These are phyloP conservation scores for Argyrosomus regius DNA, from an alignment of 2,797 vertebrate species.

Conservation along the genomic window DNA sequence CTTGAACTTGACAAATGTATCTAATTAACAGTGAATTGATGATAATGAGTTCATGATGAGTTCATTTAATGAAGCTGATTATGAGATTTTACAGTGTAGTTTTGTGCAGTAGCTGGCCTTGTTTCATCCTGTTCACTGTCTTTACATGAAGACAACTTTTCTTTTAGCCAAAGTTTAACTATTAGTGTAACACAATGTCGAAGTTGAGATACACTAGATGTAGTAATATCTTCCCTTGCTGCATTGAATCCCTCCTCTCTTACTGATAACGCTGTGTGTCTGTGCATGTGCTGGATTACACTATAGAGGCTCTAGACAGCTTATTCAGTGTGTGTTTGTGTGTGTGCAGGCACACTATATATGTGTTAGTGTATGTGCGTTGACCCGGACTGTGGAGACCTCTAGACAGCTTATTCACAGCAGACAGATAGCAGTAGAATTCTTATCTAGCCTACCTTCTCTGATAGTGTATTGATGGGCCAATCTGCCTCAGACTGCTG, in stretches of 20 bases:
- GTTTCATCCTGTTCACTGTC: slow-evolving; percentile 20
- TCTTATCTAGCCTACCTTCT: slow-evolving; percentile 77
- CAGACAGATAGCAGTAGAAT: slow-evolving; percentile 79
- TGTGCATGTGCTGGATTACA: slow-evolving; percentile 63
- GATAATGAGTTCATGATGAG: not conserved
- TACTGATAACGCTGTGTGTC: slow-evolving; percentile 65
- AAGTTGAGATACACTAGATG: slow-evolving; percentile 71
- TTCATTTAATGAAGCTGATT: not conserved
- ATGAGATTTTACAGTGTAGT: not conserved
- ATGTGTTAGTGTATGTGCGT: slow-evolving; percentile 55
- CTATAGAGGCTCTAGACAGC: slow-evolving; percentile 47
- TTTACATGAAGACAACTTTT: slow-evolving; percentile 57
- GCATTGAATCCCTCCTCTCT: slow-evolving; percentile 61
- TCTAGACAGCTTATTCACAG: slow-evolving; percentile 81
- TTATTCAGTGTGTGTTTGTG: slow-evolving; percentile 54
- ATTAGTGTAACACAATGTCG: slow-evolving; percentile 60
- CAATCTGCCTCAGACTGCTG: slow-evolving; percentile 77
- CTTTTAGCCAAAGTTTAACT: slow-evolving; percentile 61
- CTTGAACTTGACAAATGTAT: not conserved
- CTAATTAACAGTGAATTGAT: not conserved
- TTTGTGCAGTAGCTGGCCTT: not conserved
- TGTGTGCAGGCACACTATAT: slow-evolving; percentile 36
- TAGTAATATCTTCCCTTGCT: slow-evolving; percentile 67
- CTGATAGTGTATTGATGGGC: slow-evolving; percentile 83
- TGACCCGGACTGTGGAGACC: slow-evolving; percentile 71